Evolutionary conservation across 1,140 invertebrate genomes (phyloP).

Genomic region (Microplitis mediator): DNA sequence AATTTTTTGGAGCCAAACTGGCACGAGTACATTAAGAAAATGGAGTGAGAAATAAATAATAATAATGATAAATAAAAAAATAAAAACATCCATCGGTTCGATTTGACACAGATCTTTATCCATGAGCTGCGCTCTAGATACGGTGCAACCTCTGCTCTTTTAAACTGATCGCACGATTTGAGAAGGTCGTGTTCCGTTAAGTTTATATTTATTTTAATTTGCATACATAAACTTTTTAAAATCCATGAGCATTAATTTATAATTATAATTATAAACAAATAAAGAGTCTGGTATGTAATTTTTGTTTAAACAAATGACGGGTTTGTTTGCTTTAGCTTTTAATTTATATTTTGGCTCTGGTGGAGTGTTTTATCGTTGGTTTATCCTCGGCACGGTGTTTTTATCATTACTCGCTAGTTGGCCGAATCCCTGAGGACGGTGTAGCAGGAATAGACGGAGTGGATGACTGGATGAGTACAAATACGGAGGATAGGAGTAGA

Average conservation of each 20-base stretch:
- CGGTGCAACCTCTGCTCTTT: slow-evolving; percentile 34
- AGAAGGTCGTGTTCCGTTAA: slow-evolving; percentile 26
- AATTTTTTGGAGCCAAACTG: too few relatives aligned
- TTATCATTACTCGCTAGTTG: too few relatives aligned
- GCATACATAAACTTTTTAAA: background rate
- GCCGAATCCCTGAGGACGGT: too few relatives aligned
- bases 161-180: slow-evolving; percentile 25
- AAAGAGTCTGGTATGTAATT: background rate
- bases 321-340: too few relatives aligned
- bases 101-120: slow-evolving; percentile 38
- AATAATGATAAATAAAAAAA: slow-evolving; percentile 5
- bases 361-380: background rate
- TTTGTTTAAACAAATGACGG: background rate
- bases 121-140: slow-evolving; percentile 35
- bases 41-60: background rate
- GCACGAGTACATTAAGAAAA: too few relatives aligned
- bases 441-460: too few relatives aligned
- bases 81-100: slow-evolving; percentile 21
- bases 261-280: too few relatives aligned
- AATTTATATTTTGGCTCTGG: background rate
- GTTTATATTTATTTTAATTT: background rate
- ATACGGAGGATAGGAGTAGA: too few relatives aligned
- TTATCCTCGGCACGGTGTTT: background rate
- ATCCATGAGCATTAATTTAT: too few relatives aligned
- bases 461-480: too few relatives aligned